A percentile compares a stretch with the other conserved stretches of the same genome.
phyloP scores from a whole-genome alignment of 2,113 vertebrate species.

The Sakesphorus luctuosus region DNA sequence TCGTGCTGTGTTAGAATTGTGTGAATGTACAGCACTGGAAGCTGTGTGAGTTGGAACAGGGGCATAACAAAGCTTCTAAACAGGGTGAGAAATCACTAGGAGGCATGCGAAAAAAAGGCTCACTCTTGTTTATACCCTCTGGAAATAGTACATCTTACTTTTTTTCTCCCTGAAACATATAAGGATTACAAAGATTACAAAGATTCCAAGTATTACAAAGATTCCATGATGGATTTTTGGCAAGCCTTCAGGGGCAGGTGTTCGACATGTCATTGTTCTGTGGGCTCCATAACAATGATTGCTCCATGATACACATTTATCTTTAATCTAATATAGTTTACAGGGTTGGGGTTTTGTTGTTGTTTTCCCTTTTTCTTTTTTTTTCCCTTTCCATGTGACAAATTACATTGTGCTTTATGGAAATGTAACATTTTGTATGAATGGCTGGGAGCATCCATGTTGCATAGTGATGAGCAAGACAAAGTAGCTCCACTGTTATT shows the following conservation, averaged over 20 bases:
- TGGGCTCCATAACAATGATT: constrained; percentile 47
- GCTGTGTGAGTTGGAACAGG: neutral
- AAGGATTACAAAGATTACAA: neutral
- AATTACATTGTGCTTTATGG: constrained; percentile 83
- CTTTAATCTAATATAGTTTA: constrained; percentile 77
- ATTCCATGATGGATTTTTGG: constrained; percentile 48
- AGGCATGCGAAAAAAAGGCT: neutral
- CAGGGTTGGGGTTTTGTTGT: neutral
- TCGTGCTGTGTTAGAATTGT: neutral
- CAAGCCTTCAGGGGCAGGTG: constrained; percentile 66
- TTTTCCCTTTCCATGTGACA: constrained; percentile 51
- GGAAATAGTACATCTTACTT: neutral
- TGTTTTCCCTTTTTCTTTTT: neutral
- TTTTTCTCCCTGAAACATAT: neutral
- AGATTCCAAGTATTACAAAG: neutral
- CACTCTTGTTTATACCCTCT: neutral
- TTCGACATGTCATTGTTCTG: constrained; percentile 68
- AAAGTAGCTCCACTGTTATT: constrained; percentile 77
- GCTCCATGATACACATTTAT: constrained; percentile 66
- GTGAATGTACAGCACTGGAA: neutral
- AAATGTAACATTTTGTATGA: constrained; percentile 87
- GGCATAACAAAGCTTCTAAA: neutral
- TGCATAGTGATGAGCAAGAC: constrained; percentile 81
- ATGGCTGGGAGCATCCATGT: constrained; percentile 69
- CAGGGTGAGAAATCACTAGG: neutral